A percentile compares a stretch with the other conserved stretches of the same genome.
Evolutionary conservation across 2,797 vertebrate species (phyloP).

Genomic region (Fratercula arctica): DNA sequence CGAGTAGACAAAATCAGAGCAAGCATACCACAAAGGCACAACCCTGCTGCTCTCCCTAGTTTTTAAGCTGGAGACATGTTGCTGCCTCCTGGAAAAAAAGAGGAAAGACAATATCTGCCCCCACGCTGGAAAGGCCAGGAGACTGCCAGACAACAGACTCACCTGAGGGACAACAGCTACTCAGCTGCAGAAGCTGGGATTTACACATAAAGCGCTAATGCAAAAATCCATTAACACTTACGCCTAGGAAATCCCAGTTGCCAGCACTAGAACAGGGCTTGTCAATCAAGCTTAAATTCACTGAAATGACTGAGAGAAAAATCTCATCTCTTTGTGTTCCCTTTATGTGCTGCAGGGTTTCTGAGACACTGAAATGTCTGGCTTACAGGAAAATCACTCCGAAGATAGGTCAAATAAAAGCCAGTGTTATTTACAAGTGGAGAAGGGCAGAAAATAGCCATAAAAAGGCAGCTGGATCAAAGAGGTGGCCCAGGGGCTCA

Average conservation of each 20-base stretch:
- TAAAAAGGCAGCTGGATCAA: background rate
- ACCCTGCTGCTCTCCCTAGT: background rate
- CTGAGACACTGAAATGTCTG: background rate
- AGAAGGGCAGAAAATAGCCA: conserved; percentile 4
- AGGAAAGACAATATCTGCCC: background rate
- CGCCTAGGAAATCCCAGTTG: background rate
- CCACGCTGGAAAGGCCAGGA: background rate
- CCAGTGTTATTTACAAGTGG: conserved; percentile 13
- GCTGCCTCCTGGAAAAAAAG: background rate
- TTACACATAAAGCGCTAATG: background rate
- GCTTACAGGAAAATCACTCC: conserved; percentile 15
- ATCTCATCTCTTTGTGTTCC: background rate
- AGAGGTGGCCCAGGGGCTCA: background rate
- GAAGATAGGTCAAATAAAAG: background rate
- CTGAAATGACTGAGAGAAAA: background rate
- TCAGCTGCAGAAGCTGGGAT: conserved; percentile 1
- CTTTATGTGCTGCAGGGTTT: background rate
- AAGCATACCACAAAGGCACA: background rate
- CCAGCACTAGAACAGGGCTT: background rate
- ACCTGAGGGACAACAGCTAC: background rate
- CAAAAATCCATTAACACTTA: background rate
- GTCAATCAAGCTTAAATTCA: conserved; percentile 8
- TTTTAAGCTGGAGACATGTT: background rate
- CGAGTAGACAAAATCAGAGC: background rate
- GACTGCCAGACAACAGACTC: background rate